Base-by-base conservation (phyloP, 1,140 invertebrate genomes). In the Apis dorsata region DNA sequence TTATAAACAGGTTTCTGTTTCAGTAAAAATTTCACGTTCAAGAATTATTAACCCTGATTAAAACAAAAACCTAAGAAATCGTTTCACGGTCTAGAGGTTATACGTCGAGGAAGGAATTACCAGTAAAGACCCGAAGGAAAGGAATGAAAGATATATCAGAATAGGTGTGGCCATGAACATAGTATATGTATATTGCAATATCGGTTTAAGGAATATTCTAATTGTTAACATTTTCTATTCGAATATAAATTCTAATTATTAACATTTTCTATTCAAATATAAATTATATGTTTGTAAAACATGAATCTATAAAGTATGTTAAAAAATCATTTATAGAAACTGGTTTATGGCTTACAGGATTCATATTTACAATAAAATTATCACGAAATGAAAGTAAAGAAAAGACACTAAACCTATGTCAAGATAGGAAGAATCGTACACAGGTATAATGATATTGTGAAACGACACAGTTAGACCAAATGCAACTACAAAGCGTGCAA, bases 321-420 rank as follows among this genome's bases (percentile, higher is more conserved):
- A 21, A 24, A 53, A 21, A 12, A 62, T 11, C 34, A 71, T 34
- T 21, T 12, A 15, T 19, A 49, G n/a, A 62, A 55, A 81, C 15
- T 13, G 12, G 4, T 76, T 75, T 44, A 49, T 28, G 28, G 24
- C 51, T 51, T 51, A 51, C 24, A 65, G 72, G 55, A 74, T 13
- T 84, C 9, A 9, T 3, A 24, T 21, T 8, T n/a, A 28, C 51
- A 21, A 73, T 44, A 51, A 60, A 62, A 57, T 87, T 87, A 87
- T 87, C 85, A 51, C 78, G 51, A 53, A 44, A 63, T 66, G 1
- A 77, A 73, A 66, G 59, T 59, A 78, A 70, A 49, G 81, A 62
- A 87, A 86, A 59, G 76, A 74, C 77, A 72, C 15, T 72, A 77
- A 79, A 70, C 71, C 66, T 69, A 72, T 57, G 73, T 84, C 85